phyloP scores from a whole-genome alignment of 1,140 invertebrate species.

The Lasaia peninsularis region DNA sequence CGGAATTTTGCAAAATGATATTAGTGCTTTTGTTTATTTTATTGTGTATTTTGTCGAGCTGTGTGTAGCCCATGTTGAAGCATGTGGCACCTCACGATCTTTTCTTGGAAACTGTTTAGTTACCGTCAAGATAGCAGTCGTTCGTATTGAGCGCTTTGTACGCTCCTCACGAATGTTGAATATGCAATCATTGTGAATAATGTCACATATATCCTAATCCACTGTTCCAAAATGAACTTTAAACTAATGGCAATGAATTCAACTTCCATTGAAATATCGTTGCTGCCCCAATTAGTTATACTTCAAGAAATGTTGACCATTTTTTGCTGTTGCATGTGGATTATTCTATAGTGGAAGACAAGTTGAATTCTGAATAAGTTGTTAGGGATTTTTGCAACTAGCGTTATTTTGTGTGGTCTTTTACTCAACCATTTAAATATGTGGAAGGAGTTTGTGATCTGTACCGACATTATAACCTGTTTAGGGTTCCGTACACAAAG shows the following conservation, averaged over 20 bases:
- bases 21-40: no score
- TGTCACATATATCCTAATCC: conserved; percentile 2
- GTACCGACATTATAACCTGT: no score
- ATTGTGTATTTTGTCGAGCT: background rate
- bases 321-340: conserved; percentile 9
- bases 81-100: conserved; percentile 18
- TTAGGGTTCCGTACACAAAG: no score
- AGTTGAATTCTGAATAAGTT: conserved; percentile 1
- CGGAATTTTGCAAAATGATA: no score
- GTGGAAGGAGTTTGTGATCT: no score
- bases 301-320: conserved; percentile 11
- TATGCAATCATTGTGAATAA: conserved; percentile 15
- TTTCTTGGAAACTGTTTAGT: conserved; percentile 16
- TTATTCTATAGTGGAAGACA: conserved; percentile 8
- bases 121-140: conserved; percentile 19
- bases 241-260: background rate
- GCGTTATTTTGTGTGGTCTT: background rate
- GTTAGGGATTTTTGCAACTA: background rate
- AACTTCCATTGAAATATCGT: background rate
- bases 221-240: background rate
- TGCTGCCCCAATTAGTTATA: conserved; percentile 6
- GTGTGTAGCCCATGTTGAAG: conserved; percentile 9
- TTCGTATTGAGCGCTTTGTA: conserved; percentile 17
- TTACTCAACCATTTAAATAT: background rate
- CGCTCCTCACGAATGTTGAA: conserved; percentile 12